A percentile compares a stretch with the other conserved stretches of the same genome.
Conservation (phyloP, 2,797 vertebrate genomes). For the Leontocebus nigricollis region DNA sequence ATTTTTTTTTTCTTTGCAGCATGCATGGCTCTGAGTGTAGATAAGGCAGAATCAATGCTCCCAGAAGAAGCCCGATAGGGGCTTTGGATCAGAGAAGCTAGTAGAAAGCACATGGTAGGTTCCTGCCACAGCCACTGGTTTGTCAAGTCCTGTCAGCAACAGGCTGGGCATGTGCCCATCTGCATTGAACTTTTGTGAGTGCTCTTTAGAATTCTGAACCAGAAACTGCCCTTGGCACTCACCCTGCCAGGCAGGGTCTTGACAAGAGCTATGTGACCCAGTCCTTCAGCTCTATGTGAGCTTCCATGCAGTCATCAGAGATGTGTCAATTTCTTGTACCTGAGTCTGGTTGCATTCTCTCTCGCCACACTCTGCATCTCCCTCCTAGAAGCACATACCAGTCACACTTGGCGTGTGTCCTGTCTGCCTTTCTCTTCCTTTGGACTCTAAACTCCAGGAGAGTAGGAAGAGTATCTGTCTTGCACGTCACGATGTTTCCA, state of each 20-base stretch:
- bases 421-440: background rate
- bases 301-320: background rate
- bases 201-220: background rate
- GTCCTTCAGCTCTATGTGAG: background rate
- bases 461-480: background rate
- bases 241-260: background rate
- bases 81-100: background rate
- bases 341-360: background rate
- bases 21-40: background rate
- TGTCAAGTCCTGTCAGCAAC: background rate
- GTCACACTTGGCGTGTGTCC: background rate
- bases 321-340: background rate
- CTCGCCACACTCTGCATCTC: rapidly evolving
- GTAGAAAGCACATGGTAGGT: background rate
- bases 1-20: background rate
- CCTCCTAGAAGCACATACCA: background rate
- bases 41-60: background rate
- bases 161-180: background rate
- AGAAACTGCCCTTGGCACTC: background rate
- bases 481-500: background rate
- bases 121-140: background rate
- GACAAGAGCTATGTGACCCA: background rate
- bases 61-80: background rate
- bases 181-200: background rate
- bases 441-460: background rate